Conservation (phyloP, 2,888 invertebrate genomes). For the Mimumesa dahlbomi region DNA sequence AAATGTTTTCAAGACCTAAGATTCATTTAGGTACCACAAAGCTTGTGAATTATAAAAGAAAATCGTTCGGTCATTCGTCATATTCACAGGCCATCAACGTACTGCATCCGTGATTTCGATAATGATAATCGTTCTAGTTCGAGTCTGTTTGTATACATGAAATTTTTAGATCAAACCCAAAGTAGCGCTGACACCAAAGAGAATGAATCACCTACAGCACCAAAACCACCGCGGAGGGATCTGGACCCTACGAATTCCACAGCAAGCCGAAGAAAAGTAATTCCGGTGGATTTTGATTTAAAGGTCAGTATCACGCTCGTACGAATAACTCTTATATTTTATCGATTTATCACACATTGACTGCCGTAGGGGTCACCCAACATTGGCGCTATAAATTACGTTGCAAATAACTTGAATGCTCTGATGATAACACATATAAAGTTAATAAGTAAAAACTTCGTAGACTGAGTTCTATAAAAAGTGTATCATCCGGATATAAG, state of each 20-base stretch:
- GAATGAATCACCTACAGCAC: constrained; percentile 35
- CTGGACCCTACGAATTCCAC: constrained; percentile 40
- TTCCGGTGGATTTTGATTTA: constrained; percentile 77
- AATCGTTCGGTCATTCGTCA: constrained; percentile 24
- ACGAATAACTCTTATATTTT: no score
- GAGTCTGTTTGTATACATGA: not conserved
- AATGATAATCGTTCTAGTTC: not conserved
- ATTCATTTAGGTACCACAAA: constrained; percentile 45
- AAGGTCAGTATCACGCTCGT: constrained; percentile 63
- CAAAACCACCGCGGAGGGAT: constrained; percentile 63
- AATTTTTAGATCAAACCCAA: constrained; percentile 60
- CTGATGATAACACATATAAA: no score
- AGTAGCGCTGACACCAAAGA: constrained; percentile 47
- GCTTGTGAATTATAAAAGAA: constrained; percentile 4
- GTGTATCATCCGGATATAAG: no score
- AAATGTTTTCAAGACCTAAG: no score
- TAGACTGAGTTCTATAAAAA: no score
- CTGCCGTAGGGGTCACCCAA: no score
- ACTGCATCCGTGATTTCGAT: constrained; percentile 7
- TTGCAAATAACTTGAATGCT: no score
- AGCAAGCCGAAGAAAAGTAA: constrained; percentile 66
- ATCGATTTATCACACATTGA: no score
- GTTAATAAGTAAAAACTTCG: no score
- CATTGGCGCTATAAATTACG: no score
- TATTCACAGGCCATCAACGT: constrained; percentile 36